Base-by-base conservation (phyloP, 2,888 invertebrate species). In the Hemaris fuciformis region DNA sequence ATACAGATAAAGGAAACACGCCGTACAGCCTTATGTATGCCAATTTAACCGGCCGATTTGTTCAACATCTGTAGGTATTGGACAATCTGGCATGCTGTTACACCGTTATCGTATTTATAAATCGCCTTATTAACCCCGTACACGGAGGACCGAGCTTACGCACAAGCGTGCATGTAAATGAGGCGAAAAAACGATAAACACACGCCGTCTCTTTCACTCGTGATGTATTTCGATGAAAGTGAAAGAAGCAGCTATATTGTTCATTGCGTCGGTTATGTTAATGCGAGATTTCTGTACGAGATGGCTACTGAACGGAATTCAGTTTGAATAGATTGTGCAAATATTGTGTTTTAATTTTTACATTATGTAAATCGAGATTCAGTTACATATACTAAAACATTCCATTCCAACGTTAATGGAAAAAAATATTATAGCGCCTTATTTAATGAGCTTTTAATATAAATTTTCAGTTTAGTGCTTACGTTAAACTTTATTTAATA, bases 81-180 rank as follows among this genome's bases (percentile, higher is more conserved):
- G 67, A 73, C 73, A 41, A 53, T 48, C 38, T 10, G 41, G 48
- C 60, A 13, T 69, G 70, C 67, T 71, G 71, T 66, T 68, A 66
- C 70, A 74, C 81, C 80, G 85, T 83, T 85, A 84, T 78, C 79
- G 71, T 67, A 75, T 60, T 60, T 53, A 78, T 75, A 81, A 79
- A 84, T 79, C 80, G 72, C 73, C 83, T 83, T 85, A 83, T 84
- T 84, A 84, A 79, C 75, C 70, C 73, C 58, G 71, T 71, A 75
- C 79, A 79, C 74, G 72, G 66, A 69, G 69, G 62, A 65, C 68
- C 77, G 45, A 31, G 20, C 59, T 48, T 60, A 60, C 48, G 78
- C 78, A 22, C 46, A 59, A 76, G 75, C 71, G 70, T 77, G 77
- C 83, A 84, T 85, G 85, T 81, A 82, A 80, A 84, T 82, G 72